These are phyloP conservation scores for Falco naumanni DNA, from an alignment of 2,797 vertebrate genomes.

Conservation along the genomic window DNA sequence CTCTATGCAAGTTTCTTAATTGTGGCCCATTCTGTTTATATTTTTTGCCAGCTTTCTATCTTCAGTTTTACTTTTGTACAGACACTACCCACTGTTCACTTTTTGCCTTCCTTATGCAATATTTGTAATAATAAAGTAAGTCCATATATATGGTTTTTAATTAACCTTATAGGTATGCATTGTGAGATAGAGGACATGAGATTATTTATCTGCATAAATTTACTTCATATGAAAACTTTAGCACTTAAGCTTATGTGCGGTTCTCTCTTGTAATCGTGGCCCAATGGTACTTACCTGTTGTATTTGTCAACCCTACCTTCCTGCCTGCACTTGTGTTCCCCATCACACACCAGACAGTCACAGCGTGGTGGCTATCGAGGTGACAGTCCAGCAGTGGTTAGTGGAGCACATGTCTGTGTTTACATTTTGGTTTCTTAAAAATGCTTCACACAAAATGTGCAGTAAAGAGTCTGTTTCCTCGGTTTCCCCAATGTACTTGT, in stretches of 20 bases:
- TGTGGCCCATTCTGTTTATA: neutral
- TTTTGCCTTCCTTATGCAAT: neutral
- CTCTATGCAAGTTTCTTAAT: neutral
- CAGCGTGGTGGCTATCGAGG: fast-evolving
- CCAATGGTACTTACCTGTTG: neutral
- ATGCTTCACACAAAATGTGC: neutral
- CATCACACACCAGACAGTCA: fast-evolving
- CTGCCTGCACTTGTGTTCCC: neutral
- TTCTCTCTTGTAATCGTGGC: neutral
- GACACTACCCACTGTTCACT: neutral
- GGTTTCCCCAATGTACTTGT: neutral
- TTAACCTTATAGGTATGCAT: neutral
- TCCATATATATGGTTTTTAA: neutral
- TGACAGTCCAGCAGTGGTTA: neutral
- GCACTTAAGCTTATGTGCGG: neutral
- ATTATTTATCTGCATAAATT: neutral
- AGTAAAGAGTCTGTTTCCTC: neutral
- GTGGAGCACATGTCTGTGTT: neutral
- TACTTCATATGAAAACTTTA: neutral
- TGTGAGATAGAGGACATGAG: neutral
- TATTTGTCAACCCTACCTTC: neutral
- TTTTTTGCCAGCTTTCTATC: neutral
- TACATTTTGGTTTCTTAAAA: neutral
- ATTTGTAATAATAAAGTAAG: neutral
- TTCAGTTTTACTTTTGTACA: neutral